Conservation (phyloP, 2,888 invertebrate genomes). For the Ormyrus thymus region DNA sequence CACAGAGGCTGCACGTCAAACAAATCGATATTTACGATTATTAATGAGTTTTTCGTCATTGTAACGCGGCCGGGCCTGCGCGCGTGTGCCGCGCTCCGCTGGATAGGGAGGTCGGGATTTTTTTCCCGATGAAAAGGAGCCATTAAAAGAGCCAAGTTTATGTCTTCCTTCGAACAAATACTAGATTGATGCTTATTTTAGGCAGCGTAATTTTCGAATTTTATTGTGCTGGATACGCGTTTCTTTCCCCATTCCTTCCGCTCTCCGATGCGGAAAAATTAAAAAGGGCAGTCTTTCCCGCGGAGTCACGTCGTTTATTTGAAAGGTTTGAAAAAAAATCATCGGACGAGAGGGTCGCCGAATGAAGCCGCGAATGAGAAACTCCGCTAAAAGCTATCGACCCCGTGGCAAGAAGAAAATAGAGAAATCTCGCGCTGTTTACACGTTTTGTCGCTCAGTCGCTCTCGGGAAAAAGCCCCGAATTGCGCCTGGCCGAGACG, state of each 20-base stretch:
- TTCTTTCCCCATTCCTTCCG: too few relatives aligned
- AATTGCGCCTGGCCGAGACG: slow-evolving; percentile 48
- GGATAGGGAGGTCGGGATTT: slow-evolving; percentile 38
- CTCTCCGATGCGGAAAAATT: too few relatives aligned
- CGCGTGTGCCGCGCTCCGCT: slow-evolving; percentile 24
- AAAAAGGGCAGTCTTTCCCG: too few relatives aligned
- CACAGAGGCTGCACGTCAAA: slow-evolving; percentile 60
- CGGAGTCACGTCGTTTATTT: too few relatives aligned
- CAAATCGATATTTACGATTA: slow-evolving; percentile 64
- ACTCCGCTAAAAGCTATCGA: slow-evolving; percentile 57
- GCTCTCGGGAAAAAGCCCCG: slow-evolving; percentile 50
- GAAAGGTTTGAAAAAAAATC: too few relatives aligned
- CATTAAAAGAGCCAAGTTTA: slow-evolving; percentile 30
- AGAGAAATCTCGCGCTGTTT: slow-evolving; percentile 51
- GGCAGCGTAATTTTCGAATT: slow-evolving; percentile 21
- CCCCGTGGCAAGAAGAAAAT: slow-evolving; percentile 43
- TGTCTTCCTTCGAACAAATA: slow-evolving; percentile 21
- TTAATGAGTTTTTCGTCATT: slow-evolving; percentile 58
- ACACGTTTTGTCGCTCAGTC: slow-evolving; percentile 57
- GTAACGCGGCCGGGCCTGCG: slow-evolving; percentile 1
- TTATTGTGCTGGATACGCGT: too few relatives aligned
- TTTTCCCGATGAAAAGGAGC: slow-evolving; percentile 32
- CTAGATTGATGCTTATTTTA: slow-evolving; percentile 41
- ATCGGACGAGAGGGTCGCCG: slow-evolving; percentile 29
- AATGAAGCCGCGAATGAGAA: slow-evolving; percentile 48